Evolutionary conservation across 2,888 invertebrate species (phyloP).

Genomic region (Lithosia quadra): DNA sequence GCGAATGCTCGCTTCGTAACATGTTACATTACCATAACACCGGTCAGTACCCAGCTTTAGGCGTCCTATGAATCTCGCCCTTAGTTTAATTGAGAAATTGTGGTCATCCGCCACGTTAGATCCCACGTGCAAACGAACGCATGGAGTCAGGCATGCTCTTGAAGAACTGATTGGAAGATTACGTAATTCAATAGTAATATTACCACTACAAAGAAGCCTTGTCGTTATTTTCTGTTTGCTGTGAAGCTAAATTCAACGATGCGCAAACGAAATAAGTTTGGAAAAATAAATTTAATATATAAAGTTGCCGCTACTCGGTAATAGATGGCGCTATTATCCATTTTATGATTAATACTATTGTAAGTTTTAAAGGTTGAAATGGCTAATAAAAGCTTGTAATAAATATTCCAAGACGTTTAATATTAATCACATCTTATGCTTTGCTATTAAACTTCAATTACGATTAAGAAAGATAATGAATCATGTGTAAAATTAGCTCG

Average conservation of each 20-base stretch:
- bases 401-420: too few species aligned
- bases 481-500: slow-evolving; percentile 23
- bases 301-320: slow-evolving; percentile 61
- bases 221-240: background rate
- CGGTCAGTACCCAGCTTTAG: background rate
- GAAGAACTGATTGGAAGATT: slow-evolving; percentile 22
- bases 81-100: slow-evolving; percentile 21
- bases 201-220: background rate
- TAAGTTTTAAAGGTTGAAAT: background rate
- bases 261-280: background rate
- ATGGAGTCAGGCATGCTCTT: slow-evolving; percentile 15
- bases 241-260: background rate
- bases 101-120: slow-evolving; percentile 26
- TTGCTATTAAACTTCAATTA: slow-evolving; percentile 30
- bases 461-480: slow-evolving; percentile 30
- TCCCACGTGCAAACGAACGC: slow-evolving; percentile 19
- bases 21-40: background rate
- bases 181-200: background rate
- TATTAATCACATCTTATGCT: slow-evolving; percentile 24
- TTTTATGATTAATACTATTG: background rate
- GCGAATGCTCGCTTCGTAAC: background rate
- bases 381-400: background rate
- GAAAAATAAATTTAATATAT: background rate
- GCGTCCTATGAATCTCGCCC: background rate
- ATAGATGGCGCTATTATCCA: slow-evolving; percentile 67